Evolutionary conservation across 2,888 invertebrate species (phyloP).

Genomic region (Julus scandinavius): DNA sequence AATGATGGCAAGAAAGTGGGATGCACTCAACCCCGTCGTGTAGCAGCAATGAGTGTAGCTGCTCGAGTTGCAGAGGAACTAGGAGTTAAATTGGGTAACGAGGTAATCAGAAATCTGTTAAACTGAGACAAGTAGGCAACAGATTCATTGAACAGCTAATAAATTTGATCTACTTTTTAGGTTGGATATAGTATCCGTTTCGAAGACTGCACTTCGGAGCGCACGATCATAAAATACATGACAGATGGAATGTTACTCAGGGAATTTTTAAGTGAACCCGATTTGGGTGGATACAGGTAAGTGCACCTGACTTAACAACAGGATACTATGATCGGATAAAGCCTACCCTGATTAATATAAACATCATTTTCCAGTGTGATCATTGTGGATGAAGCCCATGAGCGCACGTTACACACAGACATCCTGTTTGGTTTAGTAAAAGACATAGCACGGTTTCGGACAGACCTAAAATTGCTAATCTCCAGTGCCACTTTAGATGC

Average conservation of each 20-base stretch:
- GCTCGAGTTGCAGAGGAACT: slow-evolving; percentile 98
- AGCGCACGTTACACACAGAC: slow-evolving; percentile 97
- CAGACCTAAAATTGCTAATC: slow-evolving; percentile 94
- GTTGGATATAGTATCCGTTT: slow-evolving; percentile 88
- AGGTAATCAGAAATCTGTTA: slow-evolving; percentile 67
- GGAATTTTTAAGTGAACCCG: slow-evolving; percentile 97
- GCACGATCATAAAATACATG: slow-evolving; percentile 98
- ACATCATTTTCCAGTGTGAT: slow-evolving; percentile 81
- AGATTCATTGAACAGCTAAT: not conserved
- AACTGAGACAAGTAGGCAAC: too few relatives aligned
- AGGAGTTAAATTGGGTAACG: slow-evolving; percentile 88
- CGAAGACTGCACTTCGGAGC: slow-evolving; percentile 98
- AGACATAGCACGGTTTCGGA: slow-evolving; percentile 91
- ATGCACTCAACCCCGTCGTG: slow-evolving; percentile 96
- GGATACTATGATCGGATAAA: not conserved
- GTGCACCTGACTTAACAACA: not conserved
- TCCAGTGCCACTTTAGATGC: slow-evolving; percentile 99
- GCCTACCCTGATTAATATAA: slow-evolving; percentile 57
- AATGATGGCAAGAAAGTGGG: slow-evolving; percentile 87
- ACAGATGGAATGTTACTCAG: slow-evolving; percentile 98
- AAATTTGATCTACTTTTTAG: slow-evolving; percentile 62
- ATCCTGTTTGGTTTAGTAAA: slow-evolving; percentile 95
- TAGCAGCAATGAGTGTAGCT: slow-evolving; percentile 99
- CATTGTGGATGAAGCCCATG: slow-evolving; percentile 99
- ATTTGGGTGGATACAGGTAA: slow-evolving; percentile 84